Percentiles rank a stretch among this genome's conserved stretches.
Evolutionary conservation across 2,113 vertebrate species (phyloP).

Genomic region (Romanogobio albipinnatus): DNA sequence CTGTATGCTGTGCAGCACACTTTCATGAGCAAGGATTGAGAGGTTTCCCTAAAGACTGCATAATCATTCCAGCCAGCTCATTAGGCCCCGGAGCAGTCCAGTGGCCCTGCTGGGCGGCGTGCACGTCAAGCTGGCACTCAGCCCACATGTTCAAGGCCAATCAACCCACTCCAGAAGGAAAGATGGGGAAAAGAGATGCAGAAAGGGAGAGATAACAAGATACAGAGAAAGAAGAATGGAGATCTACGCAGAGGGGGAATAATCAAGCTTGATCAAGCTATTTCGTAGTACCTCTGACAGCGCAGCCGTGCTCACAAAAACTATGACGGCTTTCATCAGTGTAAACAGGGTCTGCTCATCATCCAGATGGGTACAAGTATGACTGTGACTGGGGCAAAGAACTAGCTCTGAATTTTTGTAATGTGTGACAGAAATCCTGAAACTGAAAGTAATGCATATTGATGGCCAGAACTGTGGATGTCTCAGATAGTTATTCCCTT

Average conservation of each 20-base stretch:
- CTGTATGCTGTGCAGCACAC: slow-evolving; percentile 23
- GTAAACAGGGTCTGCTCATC: neutral
- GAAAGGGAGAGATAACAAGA: slow-evolving; percentile 30
- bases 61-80: slow-evolving; percentile 48
- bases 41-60: slow-evolving; percentile 41
- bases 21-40: slow-evolving; percentile 29
- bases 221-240: slow-evolving; percentile 6
- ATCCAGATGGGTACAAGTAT: neutral
- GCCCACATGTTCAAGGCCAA: slow-evolving; percentile 41
- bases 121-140: neutral
- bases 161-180: slow-evolving; percentile 27
- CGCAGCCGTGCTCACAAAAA: neutral
- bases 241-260: slow-evolving; percentile 18
- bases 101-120: slow-evolving; percentile 34
- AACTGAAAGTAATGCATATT: neutral
- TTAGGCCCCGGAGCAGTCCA: slow-evolving; percentile 30
- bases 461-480: neutral
- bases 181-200: slow-evolving; percentile 1
- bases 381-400: neutral
- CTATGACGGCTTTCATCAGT: neutral
- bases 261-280: slow-evolving; percentile 24
- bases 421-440: neutral
- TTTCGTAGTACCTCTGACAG: neutral
- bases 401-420: neutral
- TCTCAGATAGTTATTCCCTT: slow-evolving; percentile 7